Percentiles rank a stretch among this genome's conserved stretches.
phyloP scores from a whole-genome alignment of 2,113 vertebrate species.

The Colistium nudipinnis region DNA sequence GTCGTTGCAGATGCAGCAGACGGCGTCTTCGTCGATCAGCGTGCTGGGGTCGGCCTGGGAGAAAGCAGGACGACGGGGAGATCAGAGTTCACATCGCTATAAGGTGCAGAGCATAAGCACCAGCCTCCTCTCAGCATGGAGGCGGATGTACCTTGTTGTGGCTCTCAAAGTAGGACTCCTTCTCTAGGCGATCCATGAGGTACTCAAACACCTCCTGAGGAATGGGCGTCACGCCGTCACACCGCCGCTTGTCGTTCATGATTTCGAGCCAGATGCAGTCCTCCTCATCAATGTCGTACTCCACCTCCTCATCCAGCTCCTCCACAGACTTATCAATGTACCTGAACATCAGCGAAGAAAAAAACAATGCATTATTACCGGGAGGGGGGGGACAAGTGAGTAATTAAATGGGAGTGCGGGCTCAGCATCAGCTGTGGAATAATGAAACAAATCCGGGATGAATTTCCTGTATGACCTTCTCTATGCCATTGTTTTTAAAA shows the following conservation, averaged over 20 bases:
- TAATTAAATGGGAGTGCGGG: background rate
- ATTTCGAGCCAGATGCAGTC: conserved; percentile 99
- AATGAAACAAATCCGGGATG: background rate
- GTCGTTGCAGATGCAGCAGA: conserved; percentile 98
- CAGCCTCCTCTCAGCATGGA: background rate
- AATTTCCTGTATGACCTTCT: background rate
- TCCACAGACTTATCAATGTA: conserved; percentile 99
- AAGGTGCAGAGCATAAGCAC: background rate
- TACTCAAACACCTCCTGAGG: conserved; percentile 98
- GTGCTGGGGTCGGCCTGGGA: conserved; percentile 90
- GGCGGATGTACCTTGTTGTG: conserved; percentile 91
- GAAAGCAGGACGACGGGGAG: background rate
- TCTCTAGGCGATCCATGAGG: conserved; percentile 97
- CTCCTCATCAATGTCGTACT: conserved; percentile 98
- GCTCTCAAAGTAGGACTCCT: conserved; percentile 99
- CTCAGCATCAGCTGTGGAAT: background rate
- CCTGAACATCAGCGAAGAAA: conserved; percentile 72
- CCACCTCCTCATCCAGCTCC: conserved; percentile 97
- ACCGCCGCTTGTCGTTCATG: conserved; percentile 96
- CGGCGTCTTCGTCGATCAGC: conserved; percentile 95
- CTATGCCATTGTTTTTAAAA: background rate
- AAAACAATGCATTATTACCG: background rate
- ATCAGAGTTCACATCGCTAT: background rate
- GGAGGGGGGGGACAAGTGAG: background rate
- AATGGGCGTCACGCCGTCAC: conserved; percentile 91